Evolutionary conservation across 2,888 invertebrate species (phyloP), one percentile per base, ranked within the genome.

Genomic region (Ophion costatus): DNA sequence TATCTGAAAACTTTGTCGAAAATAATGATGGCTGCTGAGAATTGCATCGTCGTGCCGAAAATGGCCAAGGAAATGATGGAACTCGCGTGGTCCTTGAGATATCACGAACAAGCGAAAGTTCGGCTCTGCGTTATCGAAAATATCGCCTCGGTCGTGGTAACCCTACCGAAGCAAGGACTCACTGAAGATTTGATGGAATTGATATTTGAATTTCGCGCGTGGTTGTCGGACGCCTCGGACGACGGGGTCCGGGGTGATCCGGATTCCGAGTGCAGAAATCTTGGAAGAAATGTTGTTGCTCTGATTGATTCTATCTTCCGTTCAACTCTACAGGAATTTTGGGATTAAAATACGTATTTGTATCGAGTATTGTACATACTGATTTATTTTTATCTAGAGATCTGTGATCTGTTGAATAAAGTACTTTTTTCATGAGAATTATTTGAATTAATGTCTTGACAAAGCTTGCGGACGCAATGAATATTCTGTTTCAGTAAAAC

Each of bases 11-110:
- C 97, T 0, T 92, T 97, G 4, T 95, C 96, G 0, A 95, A 96
- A 29, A 94, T 98, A 0, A 94, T 97, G 89, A 93, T 95, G 73
- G 95, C 96, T 0, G 95, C 97, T 0, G 95, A 96, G 87, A 97
- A 98, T 92, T 96, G 96, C 87, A 94, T 95, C 0, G 94, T 95
- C 56, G 95, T 95, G 11, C 93, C 95, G 0, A 95, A 95, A 85
- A 97, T 98, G 94, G 96, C 96, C 0, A 95, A 95, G 84, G 97
- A 97, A 90, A 94, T 97, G 0, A 94, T 97, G 0, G 96, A 96
- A 86, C 94, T 97, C 84, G 94, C 96, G 14, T 95, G 96, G 92
- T 95, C 95, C 78, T 93, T 97, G 88, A 94, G 96, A 61, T 96
- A 96, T 89, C 96, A 96, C 57, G 93, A 95, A 0, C 96, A 97